Evolutionary conservation across 1,140 invertebrate genomes (phyloP), one percentile per base, ranked within the genome.

Genomic region (Dolichoris vasculosae): DNA sequence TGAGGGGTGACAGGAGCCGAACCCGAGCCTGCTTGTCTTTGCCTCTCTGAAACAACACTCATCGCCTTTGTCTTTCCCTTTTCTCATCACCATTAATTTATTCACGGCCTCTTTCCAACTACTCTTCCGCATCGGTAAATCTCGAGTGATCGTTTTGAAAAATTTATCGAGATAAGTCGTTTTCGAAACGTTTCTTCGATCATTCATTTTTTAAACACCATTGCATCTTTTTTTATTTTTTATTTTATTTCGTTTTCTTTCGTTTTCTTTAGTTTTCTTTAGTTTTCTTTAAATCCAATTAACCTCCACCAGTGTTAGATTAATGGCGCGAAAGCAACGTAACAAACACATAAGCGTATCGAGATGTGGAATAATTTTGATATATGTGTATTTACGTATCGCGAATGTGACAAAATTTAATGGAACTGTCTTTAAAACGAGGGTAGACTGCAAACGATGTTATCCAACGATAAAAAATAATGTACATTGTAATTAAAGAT

Each of bases 11-110:
- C 93, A 88, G 92, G 93, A 89, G 93, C 92, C 87, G 93, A 93
- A 93, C 90, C 94, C 90, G 92, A 92, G 91, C 92, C 92, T 91
- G 92, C 93, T 83, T 92, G 92, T 90, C 89, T 93, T 92, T 92
- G 92, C 90, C 92, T 92, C 91, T 92, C 93, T 93, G 92, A 93
- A 94, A 93, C 92, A 93, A 92, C 91, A 93, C 92, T 93, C 90
- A 91, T 90, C 90, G 90, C 91, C 93, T 91, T 92, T 90, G 90
- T 91, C 88, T 91, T 92, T 91, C 87, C 84, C 87, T 84, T 87
- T 90, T 85, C 86, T 77, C 79, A 71, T 51, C 43, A 83, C 81
- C 46, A 51, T 46, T 59, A 40, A 13, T 8, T 83, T 59, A 82
- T 73, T 30, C 64, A 71, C 79, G 69, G 30, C 30, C 38, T 35